Percentiles rank a stretch among this genome's conserved stretches.
phyloP scores from a whole-genome alignment of 2,113 vertebrate genomes.

The Thoracochromis brauschi region DNA sequence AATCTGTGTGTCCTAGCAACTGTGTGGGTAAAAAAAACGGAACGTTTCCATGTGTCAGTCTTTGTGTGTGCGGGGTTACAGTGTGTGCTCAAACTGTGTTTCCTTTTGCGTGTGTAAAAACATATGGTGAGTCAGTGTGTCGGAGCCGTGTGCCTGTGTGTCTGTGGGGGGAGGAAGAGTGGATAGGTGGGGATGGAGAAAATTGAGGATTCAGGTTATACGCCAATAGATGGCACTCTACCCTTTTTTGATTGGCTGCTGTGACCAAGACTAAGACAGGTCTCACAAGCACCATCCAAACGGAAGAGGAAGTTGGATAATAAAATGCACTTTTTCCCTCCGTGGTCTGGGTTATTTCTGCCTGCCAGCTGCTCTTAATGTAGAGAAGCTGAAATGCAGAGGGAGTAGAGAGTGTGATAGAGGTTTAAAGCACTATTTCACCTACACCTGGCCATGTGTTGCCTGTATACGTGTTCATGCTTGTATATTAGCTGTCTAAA shows the following conservation, averaged over 20 bases:
- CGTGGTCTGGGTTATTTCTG: background rate
- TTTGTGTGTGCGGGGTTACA: background rate
- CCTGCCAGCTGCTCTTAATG: background rate
- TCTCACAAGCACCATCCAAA: background rate
- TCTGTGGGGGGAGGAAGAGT: constrained; percentile 37
- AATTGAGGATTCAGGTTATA: constrained; percentile 35
- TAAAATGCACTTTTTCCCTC: background rate
- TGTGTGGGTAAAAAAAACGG: background rate
- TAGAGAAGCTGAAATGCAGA: background rate
- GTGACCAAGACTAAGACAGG: constrained; percentile 32
- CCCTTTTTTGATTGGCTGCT: constrained; percentile 63
- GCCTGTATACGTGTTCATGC: background rate
- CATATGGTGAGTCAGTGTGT: constrained; percentile 68
- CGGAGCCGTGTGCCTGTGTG: constrained; percentile 31
- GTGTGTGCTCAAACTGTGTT: constrained; percentile 25
- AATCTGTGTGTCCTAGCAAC: background rate
- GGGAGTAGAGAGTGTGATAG: background rate
- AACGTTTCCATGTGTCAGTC: background rate
- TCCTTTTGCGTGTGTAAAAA: constrained; percentile 25
- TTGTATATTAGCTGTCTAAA: background rate
- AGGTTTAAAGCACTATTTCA: background rate
- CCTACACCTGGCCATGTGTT: background rate
- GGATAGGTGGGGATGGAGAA: background rate
- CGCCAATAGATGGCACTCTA: constrained; percentile 77
- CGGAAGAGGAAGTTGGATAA: background rate